Conservation (phyloP, 2,113 vertebrate species). For the Burhinus oedicnemus region DNA sequence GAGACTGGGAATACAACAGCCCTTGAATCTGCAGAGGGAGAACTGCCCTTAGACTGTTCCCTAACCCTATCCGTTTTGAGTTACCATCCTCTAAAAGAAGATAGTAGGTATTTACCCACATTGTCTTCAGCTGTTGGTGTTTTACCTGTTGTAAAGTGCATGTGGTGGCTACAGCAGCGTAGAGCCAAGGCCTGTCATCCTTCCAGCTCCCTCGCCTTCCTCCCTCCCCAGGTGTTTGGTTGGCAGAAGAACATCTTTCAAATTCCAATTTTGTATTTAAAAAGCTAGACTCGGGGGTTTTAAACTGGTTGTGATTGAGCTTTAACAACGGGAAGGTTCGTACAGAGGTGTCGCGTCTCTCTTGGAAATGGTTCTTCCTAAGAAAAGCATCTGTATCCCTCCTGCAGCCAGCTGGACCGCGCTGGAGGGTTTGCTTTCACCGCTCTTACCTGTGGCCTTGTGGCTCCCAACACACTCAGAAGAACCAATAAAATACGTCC, state of each 20-base stretch:
- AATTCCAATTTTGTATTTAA: background rate
- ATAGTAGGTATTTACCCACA: background rate
- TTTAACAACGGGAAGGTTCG: background rate
- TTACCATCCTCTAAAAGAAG: background rate
- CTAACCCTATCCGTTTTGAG: background rate
- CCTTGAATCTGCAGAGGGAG: background rate
- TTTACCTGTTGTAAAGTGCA: background rate
- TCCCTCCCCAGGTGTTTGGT: background rate
- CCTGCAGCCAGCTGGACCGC: background rate
- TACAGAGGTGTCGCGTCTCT: rapidly evolving
- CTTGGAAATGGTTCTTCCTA: background rate
- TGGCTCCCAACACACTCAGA: background rate
- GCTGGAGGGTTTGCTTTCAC: background rate
- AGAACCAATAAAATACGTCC: slow-evolving; percentile 23
- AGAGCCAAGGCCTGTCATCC: background rate
- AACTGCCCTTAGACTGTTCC: background rate
- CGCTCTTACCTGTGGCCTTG: background rate
- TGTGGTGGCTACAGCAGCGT: background rate
- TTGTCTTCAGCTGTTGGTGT: background rate
- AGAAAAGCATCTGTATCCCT: background rate
- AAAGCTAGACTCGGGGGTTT: background rate
- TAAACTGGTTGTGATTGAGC: background rate
- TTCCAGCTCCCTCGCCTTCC: background rate
- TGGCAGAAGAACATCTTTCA: background rate
- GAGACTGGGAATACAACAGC: background rate